Conservation (phyloP, 1,140 invertebrate species). For the Aphelenchoides avenae region DNA sequence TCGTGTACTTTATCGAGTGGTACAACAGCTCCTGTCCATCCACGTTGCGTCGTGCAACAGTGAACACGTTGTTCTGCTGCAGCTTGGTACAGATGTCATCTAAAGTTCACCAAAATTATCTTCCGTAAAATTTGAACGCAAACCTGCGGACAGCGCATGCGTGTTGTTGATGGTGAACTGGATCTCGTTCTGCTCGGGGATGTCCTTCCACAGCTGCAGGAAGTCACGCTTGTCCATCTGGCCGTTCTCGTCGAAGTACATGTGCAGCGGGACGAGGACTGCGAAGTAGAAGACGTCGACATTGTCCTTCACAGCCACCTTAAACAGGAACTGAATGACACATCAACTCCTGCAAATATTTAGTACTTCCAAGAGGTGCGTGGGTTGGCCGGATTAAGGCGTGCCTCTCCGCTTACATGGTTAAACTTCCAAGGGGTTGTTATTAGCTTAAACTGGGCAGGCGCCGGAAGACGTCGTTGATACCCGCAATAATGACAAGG, state of each 20-base stretch:
- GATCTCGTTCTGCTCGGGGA: constrained; percentile 93
- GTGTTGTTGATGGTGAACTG: constrained; percentile 73
- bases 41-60: constrained; percentile 96
- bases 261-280: constrained; percentile 83
- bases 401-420: no score
- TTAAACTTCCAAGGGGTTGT: no score
- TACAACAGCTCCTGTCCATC: constrained; percentile 99
- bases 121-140: no score
- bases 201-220: constrained; percentile 97
- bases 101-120: no score
- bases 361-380: no score
- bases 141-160: constrained; percentile 67
- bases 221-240: constrained; percentile 96
- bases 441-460: no score
- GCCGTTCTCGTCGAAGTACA: constrained; percentile 90
- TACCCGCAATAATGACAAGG: no score
- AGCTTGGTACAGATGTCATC: constrained; percentile 89
- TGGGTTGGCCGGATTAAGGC: no score
- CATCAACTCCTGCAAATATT: no score
- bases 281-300: constrained; percentile 98
- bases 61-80: constrained; percentile 93
- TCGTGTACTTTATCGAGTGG: constrained; percentile 91
- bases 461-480: no score
- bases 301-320: constrained; percentile 97
- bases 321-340: constrained; percentile 44